Evolutionary conservation across 2,113 vertebrate species (phyloP), one percentile per base, ranked within the genome.

Genomic region (Tachysurus fulvidraco): DNA sequence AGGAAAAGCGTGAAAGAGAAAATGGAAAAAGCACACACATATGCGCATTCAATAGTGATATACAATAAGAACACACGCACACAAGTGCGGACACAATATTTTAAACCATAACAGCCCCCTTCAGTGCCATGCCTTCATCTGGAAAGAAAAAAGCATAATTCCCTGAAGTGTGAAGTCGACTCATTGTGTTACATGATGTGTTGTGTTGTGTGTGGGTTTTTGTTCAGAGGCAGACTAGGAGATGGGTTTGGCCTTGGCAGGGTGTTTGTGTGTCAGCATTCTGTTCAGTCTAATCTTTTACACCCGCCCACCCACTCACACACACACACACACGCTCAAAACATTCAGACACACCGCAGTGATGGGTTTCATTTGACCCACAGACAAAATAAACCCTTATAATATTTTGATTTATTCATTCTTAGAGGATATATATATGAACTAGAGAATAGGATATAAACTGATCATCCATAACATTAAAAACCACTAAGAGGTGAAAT

Each of bases 1-100:
- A 86, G 91, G 88, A 91, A 83, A 52, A 74, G 67, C 85, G 55
- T 19, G 67, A 19, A 74, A 88, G 83, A 46, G 54, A 79, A 52
- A 73, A n/a, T 50, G 25, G 65, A 69, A 76, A 28, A 17, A 57
- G 46, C 64, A 64, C 83, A 55, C 76, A 76, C 88, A 85, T 28
- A 57, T 36, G 73, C 44, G 83, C 81, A 84, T 82, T 59, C 16
- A 57, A 64, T n/a, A 71, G 67, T 9, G 9, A 85, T 81, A 83
- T 76, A 86, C 71, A 46, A 80, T 85, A 74, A 25, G 36, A 65
- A 67, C 50, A 77, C 76, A 78, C 36, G 86, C 64, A 90, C 86
- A 89, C 78, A 36, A 69, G 50, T 71, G 50, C 23, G 50, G 65
- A 84, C 62, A 50, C 21, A 82, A 46, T 25, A 23, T 82, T 84